Conservation (phyloP, 2,888 invertebrate genomes). For the Nymphalis urticae region DNA sequence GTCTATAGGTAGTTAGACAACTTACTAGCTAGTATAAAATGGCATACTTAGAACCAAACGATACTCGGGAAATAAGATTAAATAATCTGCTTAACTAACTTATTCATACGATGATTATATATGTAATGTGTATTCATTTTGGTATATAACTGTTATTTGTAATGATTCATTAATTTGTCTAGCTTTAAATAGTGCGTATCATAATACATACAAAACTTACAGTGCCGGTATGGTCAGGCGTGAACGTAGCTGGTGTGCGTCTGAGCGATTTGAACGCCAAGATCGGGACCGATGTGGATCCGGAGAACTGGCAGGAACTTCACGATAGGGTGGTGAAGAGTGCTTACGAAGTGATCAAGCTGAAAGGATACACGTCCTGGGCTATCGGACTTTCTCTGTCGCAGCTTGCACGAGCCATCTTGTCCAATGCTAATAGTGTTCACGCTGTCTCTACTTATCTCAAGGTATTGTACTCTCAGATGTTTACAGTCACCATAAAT, state of each 20-base stretch:
- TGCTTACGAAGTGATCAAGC: conserved; percentile 92
- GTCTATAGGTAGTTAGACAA: too few relatives aligned
- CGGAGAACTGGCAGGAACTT: conserved; percentile 89
- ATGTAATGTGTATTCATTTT: too few relatives aligned
- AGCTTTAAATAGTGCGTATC: too few relatives aligned
- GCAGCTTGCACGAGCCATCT: conserved; percentile 85
- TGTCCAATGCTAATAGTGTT: conserved; percentile 87
- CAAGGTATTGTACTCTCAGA: conserved; percentile 75
- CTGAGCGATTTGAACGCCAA: conserved; percentile 88
- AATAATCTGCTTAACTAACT: too few relatives aligned
- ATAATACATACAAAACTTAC: conserved; percentile 35
- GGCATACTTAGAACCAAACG: too few relatives aligned
- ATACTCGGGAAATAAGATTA: too few relatives aligned
- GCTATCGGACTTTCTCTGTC: conserved; percentile 92
- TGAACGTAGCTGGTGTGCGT: conserved; percentile 94
- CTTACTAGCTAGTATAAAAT: too few relatives aligned
- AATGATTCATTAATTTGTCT: too few relatives aligned
- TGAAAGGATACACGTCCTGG: conserved; percentile 96
- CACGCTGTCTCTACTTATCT: conserved; percentile 90
- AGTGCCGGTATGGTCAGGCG: conserved; percentile 97
- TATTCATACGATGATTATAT: too few relatives aligned
- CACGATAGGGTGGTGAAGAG: conserved; percentile 91
- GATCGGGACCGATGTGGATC: conserved; percentile 87
- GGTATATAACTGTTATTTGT: too few relatives aligned
- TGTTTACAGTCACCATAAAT: too few relatives aligned